Evolutionary conservation across 2,888 invertebrate genomes (phyloP).

Genomic region (Noctua janthina): DNA sequence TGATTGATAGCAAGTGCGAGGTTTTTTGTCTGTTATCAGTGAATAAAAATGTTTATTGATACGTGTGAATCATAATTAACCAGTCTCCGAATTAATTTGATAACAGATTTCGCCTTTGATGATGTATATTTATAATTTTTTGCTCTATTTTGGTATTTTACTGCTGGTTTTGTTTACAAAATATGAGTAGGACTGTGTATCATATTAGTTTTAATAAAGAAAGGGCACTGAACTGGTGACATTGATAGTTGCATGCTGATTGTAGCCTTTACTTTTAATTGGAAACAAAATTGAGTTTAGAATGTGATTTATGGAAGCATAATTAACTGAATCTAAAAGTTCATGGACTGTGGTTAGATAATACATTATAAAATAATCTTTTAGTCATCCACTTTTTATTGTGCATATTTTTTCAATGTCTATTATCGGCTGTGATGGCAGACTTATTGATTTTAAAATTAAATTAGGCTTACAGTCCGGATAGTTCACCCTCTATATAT

Average conservation of each 20-base stretch:
- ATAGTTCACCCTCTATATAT: not conserved
- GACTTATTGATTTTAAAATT: not conserved
- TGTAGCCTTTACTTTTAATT: not conserved
- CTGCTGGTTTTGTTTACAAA: slow-evolving; percentile 49
- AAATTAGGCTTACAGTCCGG: not conserved
- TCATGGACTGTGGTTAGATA: slow-evolving; percentile 15
- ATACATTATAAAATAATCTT: slow-evolving; percentile 10
- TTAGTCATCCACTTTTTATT: not conserved
- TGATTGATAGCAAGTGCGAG: slow-evolving; percentile 56
- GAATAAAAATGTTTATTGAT: slow-evolving; percentile 65
- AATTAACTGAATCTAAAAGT: slow-evolving; percentile 5
- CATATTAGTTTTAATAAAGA: slow-evolving; percentile 8
- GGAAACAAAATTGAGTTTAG: not conserved
- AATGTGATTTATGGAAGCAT: not conserved
- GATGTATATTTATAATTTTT: slow-evolving; percentile 31
- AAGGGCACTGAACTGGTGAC: slow-evolving; percentile 56
- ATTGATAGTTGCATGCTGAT: slow-evolving; percentile 34
- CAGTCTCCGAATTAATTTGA: slow-evolving; percentile 52
- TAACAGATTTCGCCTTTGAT: slow-evolving; percentile 46
- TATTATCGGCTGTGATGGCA: not conserved
- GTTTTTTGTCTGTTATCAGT: slow-evolving; percentile 68
- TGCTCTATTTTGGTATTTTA: slow-evolving; percentile 41
- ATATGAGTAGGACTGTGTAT: slow-evolving; percentile 16
- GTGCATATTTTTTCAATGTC: not conserved
- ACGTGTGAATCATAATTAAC: slow-evolving; percentile 61